These are phyloP conservation scores for Ifrita kowaldi DNA, from an alignment of 2,113 vertebrate genomes.

Conservation along the genomic window DNA sequence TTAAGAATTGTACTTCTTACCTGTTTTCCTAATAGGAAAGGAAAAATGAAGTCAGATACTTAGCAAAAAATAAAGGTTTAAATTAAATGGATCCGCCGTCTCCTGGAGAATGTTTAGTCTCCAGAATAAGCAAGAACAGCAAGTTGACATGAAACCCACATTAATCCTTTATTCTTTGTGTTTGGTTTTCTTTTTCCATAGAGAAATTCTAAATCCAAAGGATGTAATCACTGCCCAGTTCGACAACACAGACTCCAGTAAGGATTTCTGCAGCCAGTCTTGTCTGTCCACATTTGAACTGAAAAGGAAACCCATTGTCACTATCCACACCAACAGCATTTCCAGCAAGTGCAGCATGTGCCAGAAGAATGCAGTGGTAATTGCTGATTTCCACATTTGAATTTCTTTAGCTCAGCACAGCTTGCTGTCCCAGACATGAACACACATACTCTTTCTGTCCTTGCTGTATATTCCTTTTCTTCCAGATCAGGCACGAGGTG, in stretches of 20 bases:
- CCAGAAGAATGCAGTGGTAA: slow-evolving; percentile 85
- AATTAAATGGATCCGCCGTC: neutral
- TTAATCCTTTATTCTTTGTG: neutral
- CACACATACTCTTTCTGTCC: neutral
- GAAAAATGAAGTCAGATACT: neutral
- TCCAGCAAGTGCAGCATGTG: slow-evolving; percentile 92
- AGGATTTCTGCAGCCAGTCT: slow-evolving; percentile 91
- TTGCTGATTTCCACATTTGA: neutral
- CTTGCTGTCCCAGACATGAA: neutral
- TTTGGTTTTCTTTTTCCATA: slow-evolving; percentile 48
- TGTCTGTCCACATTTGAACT: slow-evolving; percentile 85
- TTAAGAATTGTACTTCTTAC: neutral
- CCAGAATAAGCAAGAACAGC: neutral
- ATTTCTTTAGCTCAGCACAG: neutral
- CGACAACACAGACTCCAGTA: slow-evolving; percentile 80
- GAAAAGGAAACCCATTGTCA: slow-evolving; percentile 78
- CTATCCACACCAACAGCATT: slow-evolving; percentile 75
- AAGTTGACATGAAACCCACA: neutral
- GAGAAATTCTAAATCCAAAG: slow-evolving; percentile 88
- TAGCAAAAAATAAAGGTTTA: neutral
- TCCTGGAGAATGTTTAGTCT: neutral
- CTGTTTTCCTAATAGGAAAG: neutral
- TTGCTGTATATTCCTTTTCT: neutral
- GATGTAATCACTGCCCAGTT: slow-evolving; percentile 89
- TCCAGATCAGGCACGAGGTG: slow-evolving; percentile 90